Evolutionary conservation across 1,140 invertebrate species (phyloP).

Genomic region (Papilio dardanus): DNA sequence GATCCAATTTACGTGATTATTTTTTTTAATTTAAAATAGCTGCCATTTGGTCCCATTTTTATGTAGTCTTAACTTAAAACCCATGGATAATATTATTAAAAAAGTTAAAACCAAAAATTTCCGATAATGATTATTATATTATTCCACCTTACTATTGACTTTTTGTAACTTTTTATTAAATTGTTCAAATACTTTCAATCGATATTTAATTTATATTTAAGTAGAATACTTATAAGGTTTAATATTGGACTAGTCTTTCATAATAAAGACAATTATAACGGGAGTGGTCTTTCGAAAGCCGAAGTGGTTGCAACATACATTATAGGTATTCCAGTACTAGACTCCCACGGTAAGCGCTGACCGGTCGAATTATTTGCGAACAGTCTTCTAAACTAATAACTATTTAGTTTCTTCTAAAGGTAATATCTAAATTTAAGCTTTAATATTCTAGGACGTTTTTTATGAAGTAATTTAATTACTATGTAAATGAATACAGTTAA

Average conservation of each 20-base stretch:
- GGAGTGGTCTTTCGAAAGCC: slow-evolving; percentile 24
- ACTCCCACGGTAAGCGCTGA: slow-evolving; percentile 26
- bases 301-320: slow-evolving; percentile 20
- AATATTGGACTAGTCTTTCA: slow-evolving; percentile 12
- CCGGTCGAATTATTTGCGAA: slow-evolving; percentile 26
- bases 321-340: slow-evolving; percentile 11
- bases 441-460: neutral
- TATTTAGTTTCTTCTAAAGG: neutral
- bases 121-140: no score
- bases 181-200: neutral
- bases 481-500: neutral
- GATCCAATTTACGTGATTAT: no score
- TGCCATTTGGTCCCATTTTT: no score
- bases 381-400: neutral
- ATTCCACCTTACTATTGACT: no score
- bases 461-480: neutral
- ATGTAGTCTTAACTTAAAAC: no score
- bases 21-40: no score
- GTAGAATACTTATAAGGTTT: neutral
- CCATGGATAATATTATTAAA: no score
- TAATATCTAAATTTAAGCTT: neutral
- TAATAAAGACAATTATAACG: slow-evolving; percentile 27
- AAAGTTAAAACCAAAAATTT: no score
- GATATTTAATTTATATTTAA: neutral
- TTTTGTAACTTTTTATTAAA: no score